Evolutionary conservation across 2,797 vertebrate genomes (phyloP).

Genomic region (Pogoniulus pusillus): DNA sequence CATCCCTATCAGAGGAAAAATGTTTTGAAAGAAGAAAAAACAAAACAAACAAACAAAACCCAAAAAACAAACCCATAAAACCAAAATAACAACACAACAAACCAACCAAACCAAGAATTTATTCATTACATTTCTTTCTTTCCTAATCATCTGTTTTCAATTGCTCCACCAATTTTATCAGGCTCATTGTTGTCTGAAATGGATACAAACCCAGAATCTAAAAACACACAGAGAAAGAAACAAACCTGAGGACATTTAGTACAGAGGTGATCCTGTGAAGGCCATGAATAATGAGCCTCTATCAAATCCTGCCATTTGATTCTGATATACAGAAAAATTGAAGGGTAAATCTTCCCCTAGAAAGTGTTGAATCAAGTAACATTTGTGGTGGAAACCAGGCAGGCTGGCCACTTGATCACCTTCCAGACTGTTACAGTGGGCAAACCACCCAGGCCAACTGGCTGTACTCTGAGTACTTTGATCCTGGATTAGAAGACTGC

Average conservation of each 20-base stretch:
- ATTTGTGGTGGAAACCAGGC: conserved; percentile 15
- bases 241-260: not conserved
- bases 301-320: conserved; percentile 1
- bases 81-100: too few species aligned
- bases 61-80: not conserved
- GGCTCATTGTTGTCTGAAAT: not conserved
- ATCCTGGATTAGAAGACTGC: not conserved
- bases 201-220: not conserved
- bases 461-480: not conserved
- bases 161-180: not conserved
- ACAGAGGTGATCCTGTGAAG: not conserved
- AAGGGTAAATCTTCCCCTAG: not conserved
- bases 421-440: not conserved
- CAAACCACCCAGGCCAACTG: not conserved
- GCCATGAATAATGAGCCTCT: not conserved
- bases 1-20: not conserved
- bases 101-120: too few species aligned
- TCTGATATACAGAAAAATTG: not conserved
- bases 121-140: not conserved
- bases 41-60: too few species aligned
- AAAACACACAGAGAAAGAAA: not conserved
- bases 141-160: not conserved
- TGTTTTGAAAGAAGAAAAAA: not conserved
- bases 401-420: not conserved
- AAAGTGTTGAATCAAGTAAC: conserved; percentile 7